Evolutionary conservation across 1,140 invertebrate species (phyloP), one percentile per base, ranked within the genome.

Genomic region (Thalassaphorura encarpata): DNA sequence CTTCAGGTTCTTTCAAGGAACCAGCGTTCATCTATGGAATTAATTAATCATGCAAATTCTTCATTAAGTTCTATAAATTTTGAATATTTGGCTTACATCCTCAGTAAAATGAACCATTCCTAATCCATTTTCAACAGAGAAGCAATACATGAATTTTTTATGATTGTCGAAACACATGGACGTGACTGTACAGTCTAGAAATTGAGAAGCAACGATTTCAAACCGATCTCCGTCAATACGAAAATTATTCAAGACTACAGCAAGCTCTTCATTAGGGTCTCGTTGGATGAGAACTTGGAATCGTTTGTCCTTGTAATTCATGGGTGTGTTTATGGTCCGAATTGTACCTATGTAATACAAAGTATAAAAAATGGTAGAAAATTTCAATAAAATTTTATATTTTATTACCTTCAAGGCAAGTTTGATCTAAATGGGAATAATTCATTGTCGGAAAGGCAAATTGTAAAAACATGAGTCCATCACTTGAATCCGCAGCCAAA

Each of bases 211-310:
- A 5, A 59, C 54, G 15, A 64, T 21, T 16, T 61, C 56, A 19
- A 64, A 45, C 2, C 47, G 16, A 3, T 64, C 56, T 1, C 43
- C 56, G 16, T 55, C 54, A 31, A 64, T 41, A 27, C 18, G 40
- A 33, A 54, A 64, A 47, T 64, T 61, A 36, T 59, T 18, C 3
- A 62, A 4, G 40, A 42, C 21, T 15, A 45, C 47, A 13, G 54
- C 51, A 39, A 52, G 42, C 28, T 50, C 56, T 13, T 62, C 60
- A 19, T 11, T n/a, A 8, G 45, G 29, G 4, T 21, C 16, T 8
- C 52, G 29, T 4, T 59, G 31, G 36, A 58, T 41, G 11, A 62
- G 23, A 29, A 64, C 48, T 56, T 64, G 62, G 8, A 64, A 27
- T 29, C 62, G 55, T 5, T 55, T 40, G 27, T 64, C 62, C 26